Evolutionary conservation across 2,888 invertebrate species (phyloP), one percentile per base, ranked within the genome.

Genomic region (Drosophila lacicola): DNA sequence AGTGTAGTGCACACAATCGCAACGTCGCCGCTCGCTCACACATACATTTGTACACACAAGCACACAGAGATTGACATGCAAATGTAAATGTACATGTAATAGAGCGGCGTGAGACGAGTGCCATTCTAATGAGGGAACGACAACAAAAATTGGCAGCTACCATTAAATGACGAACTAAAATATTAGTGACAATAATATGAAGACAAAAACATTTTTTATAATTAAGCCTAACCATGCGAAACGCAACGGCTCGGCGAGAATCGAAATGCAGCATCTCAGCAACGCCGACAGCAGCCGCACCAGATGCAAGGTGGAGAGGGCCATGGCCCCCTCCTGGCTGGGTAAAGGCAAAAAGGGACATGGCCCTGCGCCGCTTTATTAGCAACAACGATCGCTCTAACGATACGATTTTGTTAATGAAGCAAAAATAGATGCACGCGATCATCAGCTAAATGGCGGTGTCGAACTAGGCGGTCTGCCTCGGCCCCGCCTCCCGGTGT

Each of bases 211-310:
- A 83, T 81, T 77, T 82, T 80, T 75, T 79, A 82, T 90, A 91
- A 90, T 90, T 89, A 91, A 90, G 77, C 83, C 77, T 83, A 90
- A 85, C 90, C 90, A 91, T 87, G 90, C 91, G 83, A 74, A 73
- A 76, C 80, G 77, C 56, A 78, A 90, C 82, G 91, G 77, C 84
- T 90, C 90, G 78, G 60, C 84, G 82, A 78, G 77, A 81, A 76
- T 73, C 78, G 78, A 83, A 89, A 89, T 89, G 88, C 85, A 57
- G 83, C 88, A 88, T 79, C 70, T 58, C 66, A 57, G 63, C 74
- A 60, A 46, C 67, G 74, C 65, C 51, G 64, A 45, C 49, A 62
- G 66, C 49, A 49, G 36, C 54, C 37, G 54, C 47, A n/a, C 37
- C 57, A 50, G 46, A 47, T 54, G 42, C 66, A 66, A 66, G 68